Base-by-base conservation (phyloP, 2,797 vertebrate species). In the Macropodus opercularis region DNA sequence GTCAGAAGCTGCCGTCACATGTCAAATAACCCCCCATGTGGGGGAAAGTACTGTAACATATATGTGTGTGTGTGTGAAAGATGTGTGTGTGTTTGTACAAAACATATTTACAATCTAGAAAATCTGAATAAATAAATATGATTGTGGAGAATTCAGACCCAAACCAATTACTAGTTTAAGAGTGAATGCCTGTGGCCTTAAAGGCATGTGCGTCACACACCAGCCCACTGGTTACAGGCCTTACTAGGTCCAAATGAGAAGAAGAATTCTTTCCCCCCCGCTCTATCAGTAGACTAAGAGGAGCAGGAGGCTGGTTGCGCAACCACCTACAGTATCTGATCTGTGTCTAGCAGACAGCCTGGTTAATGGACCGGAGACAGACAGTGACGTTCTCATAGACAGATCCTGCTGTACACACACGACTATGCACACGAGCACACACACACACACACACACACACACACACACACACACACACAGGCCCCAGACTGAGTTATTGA, bases 311-410 rank as follows among this genome's bases (percentile, higher is more conserved):
- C 77, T 74, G 65, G 70, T 75, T 79, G 87, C 82, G 72, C 72
- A 63, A 72, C 78, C 80, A 71, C 83, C 81, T 75, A n/a, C n/a
- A n/a, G n/a, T n/a, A 87, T 87, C 80, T 75, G 77, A 87, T 88
- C 83, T 74, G 81, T 83, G 88, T 87, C 84, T 80, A 79, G 80
- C 71, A 78, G 81, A 89, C 82, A 82, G 81, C 80, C 81, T 59
- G 69, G 85, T 88, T 90, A 90, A 90, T 86, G 85, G 77, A 84
- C 67, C 80, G 69, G 83, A 88, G 87, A 88, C 85, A 88, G 86
- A 87, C 84, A 80, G 83, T 69, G 84, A 90, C 80, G 73, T 68
- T 77, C 75, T 73, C 72, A 34, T 75, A 71, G 77, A 84, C 79
- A 62, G 77, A 83, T 71, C 62, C 69, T 60, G 56, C 51, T 62